phyloP scores from a whole-genome alignment of 1,140 invertebrate genomes.

The Metaphire vulgaris region DNA sequence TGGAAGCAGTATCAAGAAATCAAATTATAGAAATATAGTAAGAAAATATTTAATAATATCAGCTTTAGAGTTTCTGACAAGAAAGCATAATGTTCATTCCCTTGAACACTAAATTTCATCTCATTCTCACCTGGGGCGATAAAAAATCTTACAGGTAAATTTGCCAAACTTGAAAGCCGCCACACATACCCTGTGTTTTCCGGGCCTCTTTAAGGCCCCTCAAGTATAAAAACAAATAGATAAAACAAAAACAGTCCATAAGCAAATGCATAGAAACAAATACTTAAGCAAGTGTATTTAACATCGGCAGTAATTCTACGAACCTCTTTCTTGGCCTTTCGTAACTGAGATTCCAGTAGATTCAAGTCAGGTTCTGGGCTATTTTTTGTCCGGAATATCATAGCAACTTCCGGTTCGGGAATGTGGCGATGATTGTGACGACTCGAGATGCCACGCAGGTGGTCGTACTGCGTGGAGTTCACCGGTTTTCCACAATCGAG shows the following conservation, averaged over 20 bases:
- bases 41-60: not conserved
- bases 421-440: conserved; percentile 62
- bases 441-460: conserved; percentile 71
- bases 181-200: too few relatives aligned
- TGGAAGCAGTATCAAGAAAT: not conserved
- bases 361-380: conserved; percentile 69
- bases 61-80: not conserved
- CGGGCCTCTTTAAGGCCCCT: too few relatives aligned
- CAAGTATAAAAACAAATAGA: too few relatives aligned
- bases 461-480: conserved; percentile 81
- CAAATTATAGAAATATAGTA: not conserved
- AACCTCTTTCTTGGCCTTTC: conserved; percentile 71
- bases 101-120: too few relatives aligned
- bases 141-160: too few relatives aligned
- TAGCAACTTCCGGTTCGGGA: conserved; percentile 64
- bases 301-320: too few relatives aligned
- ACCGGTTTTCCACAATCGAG: conserved; percentile 78
- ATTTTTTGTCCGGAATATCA: conserved; percentile 70
- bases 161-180: too few relatives aligned
- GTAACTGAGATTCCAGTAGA: conserved; percentile 66
- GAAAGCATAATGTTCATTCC: not conserved
- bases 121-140: too few relatives aligned
- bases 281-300: too few relatives aligned
- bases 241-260: too few relatives aligned
- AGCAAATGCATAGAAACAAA: too few relatives aligned